Percentiles rank a stretch among this genome's conserved stretches.
Evolutionary conservation across 1,140 invertebrate genomes (phyloP).

Genomic region (Chionoecetes opilio): DNA sequence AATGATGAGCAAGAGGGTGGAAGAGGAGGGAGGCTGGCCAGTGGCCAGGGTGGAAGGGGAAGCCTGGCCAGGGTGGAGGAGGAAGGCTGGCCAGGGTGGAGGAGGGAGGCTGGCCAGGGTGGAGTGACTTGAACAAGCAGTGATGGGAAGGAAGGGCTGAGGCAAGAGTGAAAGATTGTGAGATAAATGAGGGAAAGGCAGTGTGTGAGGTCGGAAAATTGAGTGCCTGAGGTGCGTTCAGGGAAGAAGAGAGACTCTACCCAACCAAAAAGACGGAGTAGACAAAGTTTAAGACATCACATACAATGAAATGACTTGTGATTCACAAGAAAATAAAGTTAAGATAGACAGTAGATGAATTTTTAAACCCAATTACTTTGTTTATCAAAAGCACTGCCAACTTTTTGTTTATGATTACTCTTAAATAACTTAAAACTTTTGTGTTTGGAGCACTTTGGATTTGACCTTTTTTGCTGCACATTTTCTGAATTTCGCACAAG

Average conservation of each 20-base stretch:
- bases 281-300: background rate
- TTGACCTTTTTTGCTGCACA: background rate
- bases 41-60: background rate
- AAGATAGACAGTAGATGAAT: background rate
- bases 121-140: background rate
- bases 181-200: constrained; percentile 5
- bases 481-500: background rate
- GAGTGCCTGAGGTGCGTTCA: background rate
- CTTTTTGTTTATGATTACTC: no score
- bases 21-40: background rate
- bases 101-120: background rate
- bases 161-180: background rate
- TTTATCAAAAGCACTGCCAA: background rate
- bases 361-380: background rate
- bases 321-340: background rate
- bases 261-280: background rate
- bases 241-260: no score
- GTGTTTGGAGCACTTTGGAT: background rate
- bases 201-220: background rate
- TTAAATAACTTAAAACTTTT: no score
- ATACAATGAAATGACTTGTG: no score
- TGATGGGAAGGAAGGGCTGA: background rate
- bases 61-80: background rate
- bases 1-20: background rate
- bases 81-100: no score